Conservation (phyloP, 1,140 invertebrate genomes). For the Scylla paramamosain region DNA sequence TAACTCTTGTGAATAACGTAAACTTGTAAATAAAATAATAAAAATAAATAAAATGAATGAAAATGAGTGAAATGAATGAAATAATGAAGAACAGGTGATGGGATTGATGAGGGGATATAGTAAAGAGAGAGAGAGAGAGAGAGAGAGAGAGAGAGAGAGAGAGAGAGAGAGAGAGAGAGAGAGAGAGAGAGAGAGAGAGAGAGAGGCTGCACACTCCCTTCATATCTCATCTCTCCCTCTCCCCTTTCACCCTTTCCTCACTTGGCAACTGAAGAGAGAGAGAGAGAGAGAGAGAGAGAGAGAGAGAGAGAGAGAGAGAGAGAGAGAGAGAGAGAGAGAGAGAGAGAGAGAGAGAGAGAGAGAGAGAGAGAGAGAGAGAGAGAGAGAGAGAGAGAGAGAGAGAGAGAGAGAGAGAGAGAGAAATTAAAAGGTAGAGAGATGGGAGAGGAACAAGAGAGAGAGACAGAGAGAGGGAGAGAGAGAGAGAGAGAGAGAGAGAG, state of each 20-base stretch:
- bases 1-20: background rate
- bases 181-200: conserved; percentile 29
- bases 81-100: background rate
- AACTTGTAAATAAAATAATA: too few relatives aligned
- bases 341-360: conserved; percentile 28
- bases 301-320: conserved; percentile 3
- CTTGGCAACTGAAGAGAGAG: background rate
- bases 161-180: conserved; percentile 24
- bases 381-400: conserved; percentile 16
- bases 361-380: background rate
- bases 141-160: conserved; percentile 29
- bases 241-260: too few relatives aligned
- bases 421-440: conserved; percentile 22
- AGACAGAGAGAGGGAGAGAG: too few relatives aligned
- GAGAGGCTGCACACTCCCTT: background rate
- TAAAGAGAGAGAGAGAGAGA: conserved; percentile 23
- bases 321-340: conserved; percentile 22
- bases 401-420: background rate
- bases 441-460: too few relatives aligned
- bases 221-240: too few relatives aligned
- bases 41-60: too few relatives aligned
- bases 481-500: background rate
- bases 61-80: background rate
- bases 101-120: background rate
- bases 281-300: background rate